Evolutionary conservation across 2,888 invertebrate genomes (phyloP).

Genomic region (Orchesella flavescens): DNA sequence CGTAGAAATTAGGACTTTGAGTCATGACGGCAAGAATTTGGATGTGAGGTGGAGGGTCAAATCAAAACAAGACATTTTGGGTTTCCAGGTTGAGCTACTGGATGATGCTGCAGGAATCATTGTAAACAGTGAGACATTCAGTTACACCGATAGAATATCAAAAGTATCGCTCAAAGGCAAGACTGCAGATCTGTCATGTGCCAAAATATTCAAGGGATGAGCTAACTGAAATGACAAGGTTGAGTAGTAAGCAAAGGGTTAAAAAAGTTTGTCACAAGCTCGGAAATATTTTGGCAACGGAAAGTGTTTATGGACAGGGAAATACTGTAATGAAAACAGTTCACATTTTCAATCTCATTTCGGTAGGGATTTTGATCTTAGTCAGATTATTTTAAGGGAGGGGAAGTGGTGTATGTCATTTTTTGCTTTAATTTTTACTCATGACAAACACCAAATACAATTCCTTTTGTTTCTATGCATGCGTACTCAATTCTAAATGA

Average conservation of each 20-base stretch:
- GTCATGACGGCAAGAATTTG: slow-evolving; percentile 57
- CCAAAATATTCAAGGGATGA: slow-evolving; percentile 66
- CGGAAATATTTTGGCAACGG: slow-evolving; percentile 26
- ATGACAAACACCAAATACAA: too few species aligned
- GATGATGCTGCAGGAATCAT: slow-evolving; percentile 56
- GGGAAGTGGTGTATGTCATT: too few species aligned
- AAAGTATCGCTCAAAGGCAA: slow-evolving; percentile 51
- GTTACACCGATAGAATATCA: slow-evolving; percentile 67
- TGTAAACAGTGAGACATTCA: slow-evolving; percentile 46
- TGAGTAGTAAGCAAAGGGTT: too few species aligned
- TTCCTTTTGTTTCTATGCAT: slow-evolving; percentile 5
- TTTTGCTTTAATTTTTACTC: not conserved
- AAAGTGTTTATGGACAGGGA: slow-evolving; percentile 27
- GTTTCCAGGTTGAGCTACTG: slow-evolving; percentile 63
- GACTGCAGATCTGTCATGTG: slow-evolving; percentile 65
- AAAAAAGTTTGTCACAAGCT: slow-evolving; percentile 63
- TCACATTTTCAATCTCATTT: slow-evolving; percentile 47
- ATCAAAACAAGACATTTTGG: slow-evolving; percentile 70
- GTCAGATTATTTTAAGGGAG: slow-evolving; percentile 41
- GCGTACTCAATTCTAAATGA: too few species aligned
- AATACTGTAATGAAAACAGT: not conserved
- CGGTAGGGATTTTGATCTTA: slow-evolving; percentile 46
- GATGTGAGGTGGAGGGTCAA: slow-evolving; percentile 71
- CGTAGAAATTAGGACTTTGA: slow-evolving; percentile 67
- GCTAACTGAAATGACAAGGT: too few species aligned